Evolutionary conservation across 2,888 invertebrate genomes (phyloP).

Genomic region (Tetrapedia diversipes): DNA sequence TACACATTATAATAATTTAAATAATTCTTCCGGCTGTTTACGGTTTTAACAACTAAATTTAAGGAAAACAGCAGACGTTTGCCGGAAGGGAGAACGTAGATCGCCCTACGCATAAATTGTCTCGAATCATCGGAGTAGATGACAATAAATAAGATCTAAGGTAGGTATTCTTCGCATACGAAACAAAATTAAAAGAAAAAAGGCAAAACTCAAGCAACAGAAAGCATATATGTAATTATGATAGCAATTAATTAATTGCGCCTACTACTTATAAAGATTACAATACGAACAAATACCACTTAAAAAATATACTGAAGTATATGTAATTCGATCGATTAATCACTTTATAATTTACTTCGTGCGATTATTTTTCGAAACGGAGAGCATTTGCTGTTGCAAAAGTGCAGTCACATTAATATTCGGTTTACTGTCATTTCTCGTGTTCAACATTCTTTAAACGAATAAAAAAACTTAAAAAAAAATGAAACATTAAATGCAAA

Average conservation of each 20-base stretch:
- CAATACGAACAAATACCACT: slow-evolving; percentile 74
- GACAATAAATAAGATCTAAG: slow-evolving; percentile 77
- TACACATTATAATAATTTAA: not conserved
- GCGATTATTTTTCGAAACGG: slow-evolving; percentile 33
- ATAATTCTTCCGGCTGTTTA: not conserved
- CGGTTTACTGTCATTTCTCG: slow-evolving; percentile 12
- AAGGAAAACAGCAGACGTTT: not conserved
- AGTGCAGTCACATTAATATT: slow-evolving; percentile 45
- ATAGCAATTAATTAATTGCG: slow-evolving; percentile 72
- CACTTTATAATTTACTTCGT: slow-evolving; percentile 74
- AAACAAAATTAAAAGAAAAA: slow-evolving; percentile 10
- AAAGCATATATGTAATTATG: slow-evolving; percentile 74
- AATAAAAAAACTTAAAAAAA: slow-evolving; percentile 14
- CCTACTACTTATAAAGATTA: slow-evolving; percentile 71
- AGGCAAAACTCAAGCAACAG: slow-evolving; percentile 67
- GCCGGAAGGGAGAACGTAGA: slow-evolving; percentile 40
- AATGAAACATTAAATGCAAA: not conserved
- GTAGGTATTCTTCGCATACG: slow-evolving; percentile 64
- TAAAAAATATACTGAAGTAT: slow-evolving; percentile 74
- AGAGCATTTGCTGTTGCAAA: slow-evolving; percentile 34
- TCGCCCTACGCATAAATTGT: slow-evolving; percentile 65
- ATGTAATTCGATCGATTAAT: slow-evolving; percentile 75
- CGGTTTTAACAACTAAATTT: not conserved
- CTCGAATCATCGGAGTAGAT: slow-evolving; percentile 65
- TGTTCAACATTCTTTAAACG: slow-evolving; percentile 1